Conservation (phyloP, 2,113 vertebrate genomes). For the Serinus canaria region DNA sequence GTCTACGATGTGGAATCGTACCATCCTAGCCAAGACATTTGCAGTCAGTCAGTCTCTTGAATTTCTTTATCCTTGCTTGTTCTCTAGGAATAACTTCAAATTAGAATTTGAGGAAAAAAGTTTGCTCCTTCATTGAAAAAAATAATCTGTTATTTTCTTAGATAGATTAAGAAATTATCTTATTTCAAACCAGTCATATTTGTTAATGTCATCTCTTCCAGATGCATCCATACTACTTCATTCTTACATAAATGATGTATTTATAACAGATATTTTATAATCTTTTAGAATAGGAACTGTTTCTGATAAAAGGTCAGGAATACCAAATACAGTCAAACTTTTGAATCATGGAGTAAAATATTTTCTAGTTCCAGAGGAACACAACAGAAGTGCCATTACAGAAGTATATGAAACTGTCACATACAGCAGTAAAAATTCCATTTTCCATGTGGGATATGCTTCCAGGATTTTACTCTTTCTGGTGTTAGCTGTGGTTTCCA, state of each 20-base stretch:
- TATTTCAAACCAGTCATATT: not conserved
- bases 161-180: not conserved
- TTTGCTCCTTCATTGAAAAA: not conserved
- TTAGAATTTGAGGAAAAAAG: not conserved
- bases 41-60: not conserved
- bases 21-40: not conserved
- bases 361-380: not conserved
- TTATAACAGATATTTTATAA: not conserved
- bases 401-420: not conserved
- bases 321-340: not conserved
- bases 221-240: not conserved
- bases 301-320: not conserved
- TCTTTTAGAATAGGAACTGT: not conserved
- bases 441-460: not conserved
- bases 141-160: not conserved
- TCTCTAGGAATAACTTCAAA: not conserved
- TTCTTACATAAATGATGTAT: not conserved
- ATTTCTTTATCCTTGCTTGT: not conserved
- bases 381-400: not conserved
- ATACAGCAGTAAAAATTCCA: not conserved
- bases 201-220: not conserved
- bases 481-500: not conserved
- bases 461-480: not conserved
- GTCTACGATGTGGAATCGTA: not conserved
- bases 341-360: not conserved